These are phyloP conservation scores for Lutra lutra DNA, from an alignment of 2,797 vertebrate species.

Conservation along the genomic window DNA sequence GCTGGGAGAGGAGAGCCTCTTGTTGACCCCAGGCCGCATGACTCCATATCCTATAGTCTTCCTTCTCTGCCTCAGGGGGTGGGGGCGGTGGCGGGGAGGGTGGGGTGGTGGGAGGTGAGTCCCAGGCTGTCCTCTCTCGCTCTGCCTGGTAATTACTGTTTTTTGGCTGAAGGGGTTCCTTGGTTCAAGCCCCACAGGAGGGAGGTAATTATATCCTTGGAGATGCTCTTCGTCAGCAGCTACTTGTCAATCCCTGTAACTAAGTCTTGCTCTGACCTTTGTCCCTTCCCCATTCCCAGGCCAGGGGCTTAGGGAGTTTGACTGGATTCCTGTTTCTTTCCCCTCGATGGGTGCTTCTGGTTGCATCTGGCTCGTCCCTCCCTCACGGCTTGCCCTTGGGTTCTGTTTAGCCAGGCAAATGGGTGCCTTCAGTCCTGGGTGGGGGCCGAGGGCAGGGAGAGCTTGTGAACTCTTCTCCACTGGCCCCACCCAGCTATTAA, in stretches of 20 bases:
- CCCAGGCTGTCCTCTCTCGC: slow-evolving; percentile 16
- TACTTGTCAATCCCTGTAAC: not conserved
- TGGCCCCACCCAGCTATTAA: not conserved
- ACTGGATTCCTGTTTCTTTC: not conserved
- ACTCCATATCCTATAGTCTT: not conserved
- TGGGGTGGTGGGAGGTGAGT: not conserved
- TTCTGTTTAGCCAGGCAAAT: not conserved
- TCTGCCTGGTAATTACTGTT: slow-evolving; percentile 63
- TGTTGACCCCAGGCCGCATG: not conserved
- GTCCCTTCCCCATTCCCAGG: not conserved
- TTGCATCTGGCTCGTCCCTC: not conserved
- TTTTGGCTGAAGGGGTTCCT: slow-evolving; percentile 51
- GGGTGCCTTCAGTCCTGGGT: not conserved
- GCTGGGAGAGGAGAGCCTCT: not conserved
- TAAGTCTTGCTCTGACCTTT: slow-evolving; percentile 42
- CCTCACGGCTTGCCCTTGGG: not conserved
- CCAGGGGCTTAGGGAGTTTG: not conserved
- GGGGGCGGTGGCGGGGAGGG: not conserved
- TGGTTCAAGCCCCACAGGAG: not conserved
- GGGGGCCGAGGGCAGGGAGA: not conserved
- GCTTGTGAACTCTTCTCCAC: too few species aligned
- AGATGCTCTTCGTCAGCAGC: slow-evolving; percentile 41
- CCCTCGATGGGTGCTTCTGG: not conserved
- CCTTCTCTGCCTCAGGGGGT: not conserved
- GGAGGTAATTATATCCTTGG: slow-evolving; percentile 67